phyloP scores from a whole-genome alignment of 2,888 invertebrate genomes.

The Bhutanitis thaidina region DNA sequence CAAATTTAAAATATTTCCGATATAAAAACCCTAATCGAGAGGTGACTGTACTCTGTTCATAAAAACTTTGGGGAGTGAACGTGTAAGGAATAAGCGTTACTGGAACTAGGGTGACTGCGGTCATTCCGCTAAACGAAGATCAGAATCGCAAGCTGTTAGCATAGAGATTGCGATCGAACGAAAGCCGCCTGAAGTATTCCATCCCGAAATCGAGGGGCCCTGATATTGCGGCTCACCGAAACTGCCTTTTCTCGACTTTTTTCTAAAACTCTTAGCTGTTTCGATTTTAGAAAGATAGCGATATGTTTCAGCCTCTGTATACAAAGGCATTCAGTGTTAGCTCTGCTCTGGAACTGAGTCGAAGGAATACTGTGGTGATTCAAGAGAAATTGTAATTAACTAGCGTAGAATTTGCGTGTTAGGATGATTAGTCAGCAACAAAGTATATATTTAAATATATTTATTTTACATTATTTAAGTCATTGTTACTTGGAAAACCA shows the following conservation, averaged over 20 bases:
- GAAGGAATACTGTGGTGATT: no score
- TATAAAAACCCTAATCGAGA: slow-evolving; percentile 53
- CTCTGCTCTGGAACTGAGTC: no score
- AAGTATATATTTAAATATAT: no score
- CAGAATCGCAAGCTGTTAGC: slow-evolving; percentile 80
- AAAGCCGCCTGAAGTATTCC: slow-evolving; percentile 73
- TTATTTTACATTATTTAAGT: no score
- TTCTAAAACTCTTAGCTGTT: slow-evolving; percentile 48
- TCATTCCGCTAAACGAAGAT: slow-evolving; percentile 80
- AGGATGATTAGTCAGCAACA: no score
- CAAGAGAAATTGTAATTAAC: no score
- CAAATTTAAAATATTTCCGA: no score
- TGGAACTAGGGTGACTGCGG: slow-evolving; percentile 73
- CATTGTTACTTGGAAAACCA: no score
- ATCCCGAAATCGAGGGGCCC: slow-evolving; percentile 70
- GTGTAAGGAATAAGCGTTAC: slow-evolving; percentile 77
- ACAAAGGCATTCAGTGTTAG: not conserved
- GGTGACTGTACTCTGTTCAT: slow-evolving; percentile 61
- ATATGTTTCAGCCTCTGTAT: not conserved
- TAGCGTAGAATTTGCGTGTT: no score
- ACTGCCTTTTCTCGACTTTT: slow-evolving; percentile 67
- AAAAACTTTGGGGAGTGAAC: slow-evolving; percentile 74
- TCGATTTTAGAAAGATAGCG: slow-evolving; percentile 40
- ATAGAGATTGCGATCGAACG: slow-evolving; percentile 80
- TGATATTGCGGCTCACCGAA: slow-evolving; percentile 69